Base-by-base conservation (phyloP, 1,140 invertebrate species). In the Hyles euphorbiae region DNA sequence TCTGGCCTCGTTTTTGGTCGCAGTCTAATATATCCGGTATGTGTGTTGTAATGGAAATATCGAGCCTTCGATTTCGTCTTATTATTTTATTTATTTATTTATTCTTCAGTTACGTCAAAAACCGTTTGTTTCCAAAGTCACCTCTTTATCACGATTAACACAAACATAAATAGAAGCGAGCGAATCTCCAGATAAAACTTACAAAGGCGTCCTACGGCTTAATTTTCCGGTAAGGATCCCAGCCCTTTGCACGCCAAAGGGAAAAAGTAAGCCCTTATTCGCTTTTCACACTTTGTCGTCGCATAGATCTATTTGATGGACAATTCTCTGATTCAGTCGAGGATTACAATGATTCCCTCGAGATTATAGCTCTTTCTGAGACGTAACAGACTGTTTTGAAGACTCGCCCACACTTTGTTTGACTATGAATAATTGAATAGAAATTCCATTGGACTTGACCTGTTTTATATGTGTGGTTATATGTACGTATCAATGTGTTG, bases 211-310 rank as follows among this genome's bases (percentile, higher is more conserved):
- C 53, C 47, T 53, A 45, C 58, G 50, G 46, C 57, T 60, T 65
- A 65, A 65, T 65, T 65, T 65, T 65, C 63, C 63, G 63, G 58
- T 60, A 60, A 60, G 53, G 22, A 54, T 53, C 34, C 53, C 49
- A 57, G 51, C 56, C 61, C 61, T 59, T 63, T 63, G 46, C 48
- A 56, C 57, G 53, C 43, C 33, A 47, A 59, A 34, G 32, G 53
- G 48, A 56, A 59, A 55, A 53, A 56, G 55, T 50, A 34, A 51
- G 45, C 57, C 51, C 55, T 33, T 47, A 56, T 56, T 60, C 55
- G 45, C 49, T 50, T 56, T 64, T 64, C 63, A 60, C 63, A 65
- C 58, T 65, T 58, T 64, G 34, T 59, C 62, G 54, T 60, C 58
- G 51, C 63, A 65, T 60, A 56, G 58, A 65, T 49, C 55, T 65